Base-by-base conservation (phyloP, 2,888 invertebrate genomes). In the Mesorhabditis sp. region DNA sequence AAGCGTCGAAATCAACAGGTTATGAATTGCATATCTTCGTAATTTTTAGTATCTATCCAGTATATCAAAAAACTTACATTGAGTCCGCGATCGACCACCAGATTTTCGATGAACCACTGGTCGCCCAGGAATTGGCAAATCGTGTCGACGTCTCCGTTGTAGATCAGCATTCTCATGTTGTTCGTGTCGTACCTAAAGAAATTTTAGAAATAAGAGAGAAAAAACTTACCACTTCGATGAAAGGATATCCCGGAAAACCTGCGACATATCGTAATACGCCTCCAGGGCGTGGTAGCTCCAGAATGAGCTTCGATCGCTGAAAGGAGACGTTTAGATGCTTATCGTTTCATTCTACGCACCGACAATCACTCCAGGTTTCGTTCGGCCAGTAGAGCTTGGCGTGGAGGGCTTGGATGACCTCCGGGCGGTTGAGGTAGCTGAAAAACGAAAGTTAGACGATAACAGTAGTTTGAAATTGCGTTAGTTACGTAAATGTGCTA, bases 361-460 rank as follows among this genome's bases (percentile, higher is more conserved):
- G 28, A 28, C 28, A 28, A 28, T 28, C 28, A 2, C 28, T 28
- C 28, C 28, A 28, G 1, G 28, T 28, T 28, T 28, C 28, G 28
- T 28, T 28, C 1, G 28, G 28, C 28, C 28, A 28, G 28, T 28
- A 28, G 28, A 28, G 28, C 28, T 28, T 28, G 28, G 28, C 28
- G 28, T 84, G 79, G 7, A 84, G 72, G 7, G 84, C 83, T n/a
- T 63, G 65, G 7, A 78, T 68, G n/a, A 85, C 84, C 44, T 79
- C 81, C 5, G 66, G 70, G 10, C 71, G 67, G 67, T 85, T 83
- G 67, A 84, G 69, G 67, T 83, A 84, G 28, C 28, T 28, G 28
- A 28, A 28, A 28, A 28, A 28, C 28, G 28, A 28, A 28, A 28
- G 28, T 28, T 28, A 28, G 28, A 28, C 28, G 28, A 28, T 28